A percentile compares a stretch with the other conserved stretches of the same genome.
phyloP scores from a whole-genome alignment of 2,888 invertebrate species.

The Pristionchus fissidentatus region DNA sequence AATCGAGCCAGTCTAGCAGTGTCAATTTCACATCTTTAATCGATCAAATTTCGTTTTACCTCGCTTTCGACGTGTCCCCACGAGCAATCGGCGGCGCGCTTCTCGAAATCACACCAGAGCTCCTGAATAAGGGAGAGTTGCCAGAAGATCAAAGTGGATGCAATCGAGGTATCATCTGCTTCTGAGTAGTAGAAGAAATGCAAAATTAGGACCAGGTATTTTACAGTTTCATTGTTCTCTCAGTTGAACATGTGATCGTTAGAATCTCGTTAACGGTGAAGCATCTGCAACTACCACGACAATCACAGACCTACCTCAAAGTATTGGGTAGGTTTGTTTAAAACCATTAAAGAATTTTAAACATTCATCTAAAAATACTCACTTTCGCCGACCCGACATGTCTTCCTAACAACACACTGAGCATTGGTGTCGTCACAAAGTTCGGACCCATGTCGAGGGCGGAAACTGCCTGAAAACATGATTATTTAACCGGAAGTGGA shows the following conservation, averaged over 20 bases:
- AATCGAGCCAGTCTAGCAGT: neutral
- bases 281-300: too few relatives aligned
- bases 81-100: slow-evolving; percentile 69
- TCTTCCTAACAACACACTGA: slow-evolving; percentile 65
- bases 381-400: slow-evolving; percentile 70
- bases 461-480: slow-evolving; percentile 62
- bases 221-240: too few relatives aligned
- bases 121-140: slow-evolving; percentile 62
- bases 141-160: too few relatives aligned
- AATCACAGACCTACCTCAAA: too few relatives aligned
- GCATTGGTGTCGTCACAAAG: slow-evolving; percentile 71
- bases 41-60: neutral
- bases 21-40: neutral
- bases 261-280: too few relatives aligned
- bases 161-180: too few relatives aligned
- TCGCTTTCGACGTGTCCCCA: slow-evolving; percentile 61
- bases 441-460: slow-evolving; percentile 69
- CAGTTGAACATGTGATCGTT: too few relatives aligned
- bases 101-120: slow-evolving; percentile 70
- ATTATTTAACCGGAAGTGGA: neutral
- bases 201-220: too few relatives aligned
- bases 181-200: too few relatives aligned
- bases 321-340: too few relatives aligned
- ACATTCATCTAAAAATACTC: neutral
- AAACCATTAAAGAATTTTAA: neutral